Base-by-base conservation (phyloP, 2,888 invertebrate genomes). In the Trypoxylon attenuatum region DNA sequence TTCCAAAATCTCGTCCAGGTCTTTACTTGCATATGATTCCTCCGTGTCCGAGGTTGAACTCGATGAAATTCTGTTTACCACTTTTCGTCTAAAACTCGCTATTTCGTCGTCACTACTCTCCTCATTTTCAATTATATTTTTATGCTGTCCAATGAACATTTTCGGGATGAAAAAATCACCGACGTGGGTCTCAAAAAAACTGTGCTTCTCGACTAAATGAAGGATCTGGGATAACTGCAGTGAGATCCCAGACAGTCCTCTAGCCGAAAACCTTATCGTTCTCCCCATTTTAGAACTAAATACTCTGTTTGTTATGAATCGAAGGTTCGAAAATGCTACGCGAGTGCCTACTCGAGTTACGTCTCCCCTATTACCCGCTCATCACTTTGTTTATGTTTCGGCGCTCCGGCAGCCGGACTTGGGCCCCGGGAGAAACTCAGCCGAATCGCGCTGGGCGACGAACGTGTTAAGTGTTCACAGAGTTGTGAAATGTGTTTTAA, bases 51-150 rank as follows among this genome's bases (percentile, higher is more conserved):
- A 65, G 47, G 13, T 29, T 61, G 65, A 61, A 65, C 65, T 65
- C 56, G 65, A 65, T 45, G 55, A 65, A 65, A 65, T 61, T 61
- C 51, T 65, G 56, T 61, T 65, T 55, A 23, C 46, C 0, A 65
- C 41, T 61, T 51, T 65, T 60, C 47, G 55, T 64, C 46, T 66
- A 56, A 59, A 59, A 43, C 39, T 53, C 39, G 43, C 43, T 47
- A 53, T 42, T 38, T 59, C 58, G 6, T 60, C 59, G 33, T 50
- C 54, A 49, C 54, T 60, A 53, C 54, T 59, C 39, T 49, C 58
- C 23, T 53, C 45, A 51, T 51, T 51, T 53, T 53, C 59, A 59
- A 42, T 47, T 47, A 29, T 61, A 43, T 21, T 55, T 50, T 49
- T 33, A 49, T 42, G 54, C 50, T 25, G 50, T 61, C 50, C 46